These are phyloP conservation scores for Pammene fasciana DNA, from an alignment of 2,888 invertebrate genomes.

Conservation along the genomic window DNA sequence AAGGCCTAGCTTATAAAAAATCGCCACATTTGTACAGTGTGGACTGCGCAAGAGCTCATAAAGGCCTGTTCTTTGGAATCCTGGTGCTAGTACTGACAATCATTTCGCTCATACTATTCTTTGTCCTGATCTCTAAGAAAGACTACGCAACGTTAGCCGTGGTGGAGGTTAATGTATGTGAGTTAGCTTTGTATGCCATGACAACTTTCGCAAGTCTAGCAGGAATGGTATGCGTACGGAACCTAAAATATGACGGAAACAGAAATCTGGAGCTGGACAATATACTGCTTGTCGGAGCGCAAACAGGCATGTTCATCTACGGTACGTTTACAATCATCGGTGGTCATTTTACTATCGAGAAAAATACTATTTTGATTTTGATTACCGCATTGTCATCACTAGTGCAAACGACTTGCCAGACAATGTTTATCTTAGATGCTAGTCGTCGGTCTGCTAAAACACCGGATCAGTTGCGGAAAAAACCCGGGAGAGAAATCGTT, in stretches of 20 bases:
- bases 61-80: conserved; percentile 95
- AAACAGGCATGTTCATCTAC: conserved; percentile 97
- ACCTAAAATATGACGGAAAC: conserved; percentile 92
- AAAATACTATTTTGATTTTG: conserved; percentile 91
- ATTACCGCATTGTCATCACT: conserved; percentile 93
- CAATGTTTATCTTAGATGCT: conserved; percentile 95
- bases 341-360: conserved; percentile 92
- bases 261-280: conserved; percentile 94
- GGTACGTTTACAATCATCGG: conserved; percentile 97
- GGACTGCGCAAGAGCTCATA: conserved; percentile 96
- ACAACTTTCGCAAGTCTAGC: conserved; percentile 93
- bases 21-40: conserved; percentile 96
- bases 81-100: conserved; percentile 94
- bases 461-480: conserved; percentile 91
- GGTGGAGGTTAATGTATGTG: conserved; percentile 94
- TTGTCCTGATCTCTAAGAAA: conserved; percentile 92
- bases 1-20: conserved; percentile 86
- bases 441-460: conserved; percentile 92
- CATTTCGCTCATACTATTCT: conserved; percentile 95
- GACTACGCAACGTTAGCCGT: conserved; percentile 92
- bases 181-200: conserved; percentile 92
- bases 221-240: conserved; percentile 94
- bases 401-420: conserved; percentile 94
- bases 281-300: conserved; percentile 95
- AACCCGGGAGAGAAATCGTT: conserved; percentile 96